These are phyloP conservation scores for Thamnophis elegans DNA, from an alignment of 2,797 vertebrate genomes.

Conservation along the genomic window DNA sequence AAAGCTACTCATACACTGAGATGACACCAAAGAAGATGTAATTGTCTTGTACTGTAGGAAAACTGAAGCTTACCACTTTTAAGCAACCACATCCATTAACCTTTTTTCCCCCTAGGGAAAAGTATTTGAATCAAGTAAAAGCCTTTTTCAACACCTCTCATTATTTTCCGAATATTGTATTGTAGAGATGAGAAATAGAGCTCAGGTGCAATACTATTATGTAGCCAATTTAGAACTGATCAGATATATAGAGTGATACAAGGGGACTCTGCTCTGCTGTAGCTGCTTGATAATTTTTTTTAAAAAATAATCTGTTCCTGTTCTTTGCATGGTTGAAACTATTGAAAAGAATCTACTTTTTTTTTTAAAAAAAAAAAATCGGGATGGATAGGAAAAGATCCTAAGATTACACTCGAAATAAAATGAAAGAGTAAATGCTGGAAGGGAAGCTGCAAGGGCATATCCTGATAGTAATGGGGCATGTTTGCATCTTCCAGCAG, in stretches of 20 bases:
- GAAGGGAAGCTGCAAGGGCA: not conserved
- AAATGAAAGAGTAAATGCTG: not conserved
- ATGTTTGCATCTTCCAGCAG: not conserved
- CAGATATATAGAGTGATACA: not conserved
- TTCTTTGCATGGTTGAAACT: not conserved
- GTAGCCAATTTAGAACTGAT: not conserved
- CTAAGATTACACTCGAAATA: not conserved
- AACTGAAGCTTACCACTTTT: not conserved
- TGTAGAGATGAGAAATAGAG: not conserved
- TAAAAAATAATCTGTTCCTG: not conserved
- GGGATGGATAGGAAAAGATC: not conserved
- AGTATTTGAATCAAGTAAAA: not conserved
- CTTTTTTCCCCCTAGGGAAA: not conserved
- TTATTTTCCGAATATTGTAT: not conserved
- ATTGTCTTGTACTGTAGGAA: not conserved
- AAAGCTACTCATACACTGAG: not conserved
- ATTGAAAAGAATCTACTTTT: not conserved
- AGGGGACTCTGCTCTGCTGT: not conserved
- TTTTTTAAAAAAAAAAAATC: not conserved
- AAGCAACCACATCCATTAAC: not conserved
- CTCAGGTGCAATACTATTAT: not conserved
- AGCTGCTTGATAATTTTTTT: not conserved
- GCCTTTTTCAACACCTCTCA: not conserved
- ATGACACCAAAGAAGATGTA: not conserved
- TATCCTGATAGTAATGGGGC: not conserved